Evolutionary conservation across 2,797 vertebrate genomes (phyloP), one percentile per base, ranked within the genome.

Genomic region (Liasis olivaceus): DNA sequence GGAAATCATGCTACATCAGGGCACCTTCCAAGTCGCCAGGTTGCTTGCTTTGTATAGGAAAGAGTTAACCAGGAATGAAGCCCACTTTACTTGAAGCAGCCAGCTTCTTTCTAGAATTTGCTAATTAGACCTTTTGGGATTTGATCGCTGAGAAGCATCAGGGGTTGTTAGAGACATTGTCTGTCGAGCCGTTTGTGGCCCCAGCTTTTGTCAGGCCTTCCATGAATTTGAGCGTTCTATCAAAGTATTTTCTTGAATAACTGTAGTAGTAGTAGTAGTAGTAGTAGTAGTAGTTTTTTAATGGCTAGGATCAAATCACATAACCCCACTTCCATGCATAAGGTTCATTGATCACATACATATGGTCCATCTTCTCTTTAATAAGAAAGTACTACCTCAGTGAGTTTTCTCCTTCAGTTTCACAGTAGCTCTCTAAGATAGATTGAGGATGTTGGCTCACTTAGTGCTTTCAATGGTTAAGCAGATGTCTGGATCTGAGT

Each of bases 121-220:
- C 91, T 95, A 96, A 96, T 96, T 95, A 92, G 93, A 86, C 90
- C 95, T 92, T 90, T 59, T 88, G 94, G 90, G 95, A 96, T 47
- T 90, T 56, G 11, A 58, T 42, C 28, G 63, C 22, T 31, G 42
- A 36, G 54, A 64, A 24, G 17, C 51, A 66, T 88, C 63, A 24
- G 42, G 94, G 88, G 85, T 88, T 81, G 59, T 95, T 88, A 90
- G 91, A 91, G 85, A 85, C 31, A 72, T 24, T 64, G 13, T 64
- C 84, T 85, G 17, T 17, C 0, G 2, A 64, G 59, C 60, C 4
- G 1, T 56, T 8, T 12, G 22, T n/a, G 85, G 24, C 14, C n/a
- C 66, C 51, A 6, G 11, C 3, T 15, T 26, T 62, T 85, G 62
- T 54, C 6, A 8, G 26, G 5, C 58, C 4, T 62, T 81, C 42